These are phyloP conservation scores for Lontra canadensis DNA, from an alignment of 2,113 vertebrate genomes.

Conservation along the genomic window DNA sequence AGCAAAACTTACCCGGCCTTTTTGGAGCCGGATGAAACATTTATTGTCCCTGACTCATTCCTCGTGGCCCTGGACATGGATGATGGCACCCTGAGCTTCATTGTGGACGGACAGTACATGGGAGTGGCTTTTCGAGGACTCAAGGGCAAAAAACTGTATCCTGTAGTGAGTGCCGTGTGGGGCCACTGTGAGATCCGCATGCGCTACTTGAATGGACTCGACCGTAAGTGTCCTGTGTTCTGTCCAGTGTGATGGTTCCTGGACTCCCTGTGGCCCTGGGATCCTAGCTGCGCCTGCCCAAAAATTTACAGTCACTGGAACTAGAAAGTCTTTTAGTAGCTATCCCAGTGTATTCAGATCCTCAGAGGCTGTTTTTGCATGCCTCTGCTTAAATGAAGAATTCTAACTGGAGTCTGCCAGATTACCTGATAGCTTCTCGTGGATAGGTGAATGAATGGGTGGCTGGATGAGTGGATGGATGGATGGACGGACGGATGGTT, in stretches of 20 bases:
- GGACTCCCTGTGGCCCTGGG: background rate
- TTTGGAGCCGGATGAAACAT: conserved; percentile 95
- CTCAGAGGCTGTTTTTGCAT: background rate
- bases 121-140: conserved; percentile 97
- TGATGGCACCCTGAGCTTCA: conserved; percentile 96
- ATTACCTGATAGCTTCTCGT: background rate
- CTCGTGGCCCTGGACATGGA: conserved; percentile 99
- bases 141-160: conserved; percentile 97
- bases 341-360: background rate
- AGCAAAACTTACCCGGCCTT: conserved; percentile 96
- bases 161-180: conserved; percentile 98
- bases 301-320: background rate
- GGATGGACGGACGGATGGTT: rapidly evolving
- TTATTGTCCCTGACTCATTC: conserved; percentile 97
- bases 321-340: background rate
- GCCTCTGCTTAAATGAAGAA: background rate
- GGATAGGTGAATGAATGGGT: too few relatives aligned
- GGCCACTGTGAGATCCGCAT: conserved; percentile 99
- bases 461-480: background rate
- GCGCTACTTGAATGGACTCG: conserved; percentile 99
- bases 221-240: conserved; percentile 92
- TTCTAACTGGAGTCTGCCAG: background rate
- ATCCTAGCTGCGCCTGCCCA: background rate
- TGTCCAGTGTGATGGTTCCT: background rate
- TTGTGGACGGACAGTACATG: conserved; percentile 98